Conservation (phyloP, 1,140 invertebrate species). For the Halotydeus destructor region DNA sequence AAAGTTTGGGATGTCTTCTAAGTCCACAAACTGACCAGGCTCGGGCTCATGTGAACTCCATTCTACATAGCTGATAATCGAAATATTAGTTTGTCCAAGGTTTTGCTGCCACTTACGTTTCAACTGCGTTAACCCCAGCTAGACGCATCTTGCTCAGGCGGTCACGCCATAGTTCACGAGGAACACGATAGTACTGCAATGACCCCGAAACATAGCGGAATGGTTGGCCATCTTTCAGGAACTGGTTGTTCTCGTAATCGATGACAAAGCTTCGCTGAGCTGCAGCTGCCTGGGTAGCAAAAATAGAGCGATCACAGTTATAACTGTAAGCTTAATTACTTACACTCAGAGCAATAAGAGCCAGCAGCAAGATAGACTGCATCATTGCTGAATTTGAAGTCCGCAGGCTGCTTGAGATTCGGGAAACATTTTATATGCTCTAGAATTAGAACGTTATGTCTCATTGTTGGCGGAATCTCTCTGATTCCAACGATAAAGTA, state of each 20-base stretch:
- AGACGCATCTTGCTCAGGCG: conserved; percentile 27
- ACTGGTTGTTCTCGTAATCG: conserved; percentile 49
- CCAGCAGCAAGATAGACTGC: too few species aligned
- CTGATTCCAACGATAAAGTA: too few species aligned
- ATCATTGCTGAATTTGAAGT: too few species aligned
- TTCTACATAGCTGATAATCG: conserved; percentile 17
- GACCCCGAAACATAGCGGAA: conserved; percentile 60
- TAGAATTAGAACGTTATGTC: too few species aligned
- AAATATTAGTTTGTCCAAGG: conserved; percentile 17
- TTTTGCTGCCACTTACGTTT: conserved; percentile 31
- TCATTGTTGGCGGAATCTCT: too few species aligned
- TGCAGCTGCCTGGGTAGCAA: too few species aligned
- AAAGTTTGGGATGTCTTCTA: conserved; percentile 23
- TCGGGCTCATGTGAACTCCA: conserved; percentile 11
- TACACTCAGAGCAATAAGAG: too few species aligned
- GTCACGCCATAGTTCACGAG: conserved; percentile 29
- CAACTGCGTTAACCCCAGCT: conserved; percentile 31
- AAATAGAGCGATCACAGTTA: too few species aligned
- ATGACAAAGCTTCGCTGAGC: too few species aligned
- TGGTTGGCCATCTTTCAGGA: conserved; percentile 57
- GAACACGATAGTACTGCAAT: conserved; percentile 31
- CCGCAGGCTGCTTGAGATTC: too few species aligned
- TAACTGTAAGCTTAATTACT: too few species aligned
- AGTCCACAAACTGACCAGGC: conserved; percentile 2
- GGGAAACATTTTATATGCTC: too few species aligned